Conservation (phyloP, 2,888 invertebrate species). For the Leptinotarsa juncta region DNA sequence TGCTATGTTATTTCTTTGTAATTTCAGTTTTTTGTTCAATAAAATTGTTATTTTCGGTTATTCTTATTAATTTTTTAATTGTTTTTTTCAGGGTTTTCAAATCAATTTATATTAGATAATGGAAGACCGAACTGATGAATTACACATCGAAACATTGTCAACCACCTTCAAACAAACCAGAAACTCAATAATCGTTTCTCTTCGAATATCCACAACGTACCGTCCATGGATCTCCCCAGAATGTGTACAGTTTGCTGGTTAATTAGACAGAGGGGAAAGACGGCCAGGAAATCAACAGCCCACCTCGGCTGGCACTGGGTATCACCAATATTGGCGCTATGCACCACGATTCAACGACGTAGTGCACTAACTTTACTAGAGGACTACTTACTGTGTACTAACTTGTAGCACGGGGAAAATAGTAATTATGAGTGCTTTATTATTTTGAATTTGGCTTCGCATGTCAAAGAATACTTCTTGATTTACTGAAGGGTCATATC, state of each 20-base stretch:
- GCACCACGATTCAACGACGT: conserved; percentile 58
- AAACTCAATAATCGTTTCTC: neutral
- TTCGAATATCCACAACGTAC: neutral
- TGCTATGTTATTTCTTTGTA: no score
- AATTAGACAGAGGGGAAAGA: conserved; percentile 60
- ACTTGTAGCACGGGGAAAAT: conserved; percentile 21
- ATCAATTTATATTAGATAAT: no score
- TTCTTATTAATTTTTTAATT: no score
- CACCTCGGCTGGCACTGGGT: conserved; percentile 62
- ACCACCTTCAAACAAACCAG: neutral
- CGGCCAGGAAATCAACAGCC: conserved; percentile 35
- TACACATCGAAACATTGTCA: no score
- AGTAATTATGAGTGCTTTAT: conserved; percentile 37
- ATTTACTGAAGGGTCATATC: no score
- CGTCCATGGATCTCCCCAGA: conserved; percentile 56
- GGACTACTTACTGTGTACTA: conserved; percentile 23
- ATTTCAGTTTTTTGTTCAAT: no score
- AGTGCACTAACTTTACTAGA: conserved; percentile 28
- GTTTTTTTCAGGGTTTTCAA: no score
- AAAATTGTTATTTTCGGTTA: no score
- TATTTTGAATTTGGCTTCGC: neutral
- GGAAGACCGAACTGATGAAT: no score
- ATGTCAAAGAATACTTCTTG: no score
- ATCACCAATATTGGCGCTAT: conserved; percentile 66
- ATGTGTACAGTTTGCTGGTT: conserved; percentile 65